Conservation (phyloP, 2,797 vertebrate genomes). For the Hapalemur alaotrensis region DNA sequence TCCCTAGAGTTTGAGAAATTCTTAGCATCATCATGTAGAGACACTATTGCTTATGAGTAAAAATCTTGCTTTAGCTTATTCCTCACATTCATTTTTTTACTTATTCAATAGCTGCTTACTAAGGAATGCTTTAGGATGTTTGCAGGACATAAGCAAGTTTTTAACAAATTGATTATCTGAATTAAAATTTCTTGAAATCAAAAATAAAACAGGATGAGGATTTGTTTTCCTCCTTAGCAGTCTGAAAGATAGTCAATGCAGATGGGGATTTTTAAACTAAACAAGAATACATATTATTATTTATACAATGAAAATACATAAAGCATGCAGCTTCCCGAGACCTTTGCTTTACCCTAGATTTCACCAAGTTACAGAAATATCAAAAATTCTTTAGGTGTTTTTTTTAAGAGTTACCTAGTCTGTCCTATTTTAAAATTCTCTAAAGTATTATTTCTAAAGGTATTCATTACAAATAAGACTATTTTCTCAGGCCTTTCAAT, state of each 20-base stretch:
- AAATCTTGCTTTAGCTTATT: neutral
- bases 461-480: slow-evolving; percentile 15
- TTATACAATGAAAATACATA: slow-evolving; percentile 6
- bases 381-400: neutral
- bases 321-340: neutral
- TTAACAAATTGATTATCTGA: neutral
- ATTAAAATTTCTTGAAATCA: slow-evolving; percentile 37
- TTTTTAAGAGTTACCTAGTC: neutral
- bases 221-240: neutral
- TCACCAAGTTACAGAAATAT: neutral
- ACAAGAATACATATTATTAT: neutral
- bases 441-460: slow-evolving; percentile 62
- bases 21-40: neutral
- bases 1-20: neutral
- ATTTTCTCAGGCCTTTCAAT: slow-evolving; percentile 48
- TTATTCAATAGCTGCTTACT: neutral
- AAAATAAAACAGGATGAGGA: neutral
- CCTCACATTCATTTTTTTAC: neutral
- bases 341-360: neutral
- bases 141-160: neutral
- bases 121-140: neutral
- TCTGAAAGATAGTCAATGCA: neutral
- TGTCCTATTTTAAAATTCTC: neutral
- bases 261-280: neutral
- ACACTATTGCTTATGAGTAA: neutral